These are phyloP conservation scores for Xiphophorus maculatus DNA, from an alignment of 2,113 vertebrate genomes.

Conservation along the genomic window DNA sequence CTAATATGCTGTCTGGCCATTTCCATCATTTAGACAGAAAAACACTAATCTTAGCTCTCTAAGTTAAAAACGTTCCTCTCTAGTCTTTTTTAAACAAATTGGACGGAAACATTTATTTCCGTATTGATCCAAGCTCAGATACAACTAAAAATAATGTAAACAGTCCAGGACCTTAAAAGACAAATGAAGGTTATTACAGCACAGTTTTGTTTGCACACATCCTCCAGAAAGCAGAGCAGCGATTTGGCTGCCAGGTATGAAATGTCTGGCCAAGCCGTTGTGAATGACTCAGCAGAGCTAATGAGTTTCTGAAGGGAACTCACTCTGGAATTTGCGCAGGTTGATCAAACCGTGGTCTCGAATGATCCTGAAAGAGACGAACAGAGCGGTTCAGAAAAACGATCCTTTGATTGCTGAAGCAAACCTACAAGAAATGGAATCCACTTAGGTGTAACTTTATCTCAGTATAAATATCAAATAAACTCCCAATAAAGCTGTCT, in stretches of 20 bases:
- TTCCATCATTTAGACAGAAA: too few relatives aligned
- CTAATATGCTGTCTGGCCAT: too few relatives aligned
- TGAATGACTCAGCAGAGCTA: conserved; percentile 12
- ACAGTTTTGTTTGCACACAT: conserved; percentile 38
- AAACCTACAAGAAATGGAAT: background rate
- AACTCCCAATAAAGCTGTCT: background rate
- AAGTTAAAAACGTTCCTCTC: too few relatives aligned
- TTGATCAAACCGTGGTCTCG: conserved; percentile 98
- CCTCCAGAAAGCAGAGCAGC: conserved; percentile 46
- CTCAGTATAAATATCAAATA: background rate
- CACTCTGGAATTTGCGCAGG: conserved; percentile 96
- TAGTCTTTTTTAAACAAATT: too few relatives aligned
- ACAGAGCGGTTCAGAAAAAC: conserved; percentile 19
- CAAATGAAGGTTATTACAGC: conserved; percentile 48
- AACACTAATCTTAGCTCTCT: too few relatives aligned
- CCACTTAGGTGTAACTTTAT: background rate
- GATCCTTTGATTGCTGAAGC: background rate
- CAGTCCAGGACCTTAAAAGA: conserved; percentile 1
- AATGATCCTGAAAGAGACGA: conserved; percentile 88
- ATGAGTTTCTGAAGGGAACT: conserved; percentile 72
- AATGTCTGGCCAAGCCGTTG: conserved; percentile 36
- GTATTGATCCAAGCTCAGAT: background rate
- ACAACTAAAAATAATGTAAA: background rate
- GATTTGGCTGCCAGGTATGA: conserved; percentile 41
- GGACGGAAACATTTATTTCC: background rate